Base-by-base conservation (phyloP, 2,888 invertebrate species). In the Chloromyia formosa region DNA sequence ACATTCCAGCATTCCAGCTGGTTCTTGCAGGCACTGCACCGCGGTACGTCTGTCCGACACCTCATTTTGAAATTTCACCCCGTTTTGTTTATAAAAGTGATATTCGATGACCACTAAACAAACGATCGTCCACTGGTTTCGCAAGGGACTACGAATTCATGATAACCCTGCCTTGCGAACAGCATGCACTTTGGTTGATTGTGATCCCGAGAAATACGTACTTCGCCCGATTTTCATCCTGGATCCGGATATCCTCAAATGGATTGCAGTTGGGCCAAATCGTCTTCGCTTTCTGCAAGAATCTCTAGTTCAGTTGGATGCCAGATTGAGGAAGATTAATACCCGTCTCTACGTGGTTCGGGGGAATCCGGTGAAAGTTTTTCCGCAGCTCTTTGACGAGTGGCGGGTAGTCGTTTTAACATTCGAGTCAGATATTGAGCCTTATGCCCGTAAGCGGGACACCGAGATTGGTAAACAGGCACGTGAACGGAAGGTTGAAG, bases 91-190 rank as follows among this genome's bases (percentile, higher is more conserved):
- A 7, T 35, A 35, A 35, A 35, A 35, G 27, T 35, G 27, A n/a
- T n/a, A n/a, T 7, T 2, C 27, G 7, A 35, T 7, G 27, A 35
- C 27, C 27, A 56, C 35, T 22, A 73, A 75, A 54, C 74, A 76
- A 68, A 87, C 89, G 1, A 87, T 89, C 16, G 84, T 91, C 2
- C 90, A 91, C 81, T 91, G 90, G 91, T 91, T 91, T 82, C 88
- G 91, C 12, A 88, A 91, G 82, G 91, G 90, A 77, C 84, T 90
- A 73, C 86, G 91, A 64, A 84, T 90, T n/a, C 91, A 91, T 78
- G 91, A 91, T 79, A 91, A 91, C 82, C 89, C 90, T n/a, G 88
- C 90, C 0, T 82, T 91, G 16, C 82, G 86, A 1, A 87, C 88
- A 77, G 88, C 90, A 14, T 87, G 90, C 60, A 86, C 87, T 64